Evolutionary conservation across 2,797 vertebrate species (phyloP).

Genomic region (Podargus strigoides): DNA sequence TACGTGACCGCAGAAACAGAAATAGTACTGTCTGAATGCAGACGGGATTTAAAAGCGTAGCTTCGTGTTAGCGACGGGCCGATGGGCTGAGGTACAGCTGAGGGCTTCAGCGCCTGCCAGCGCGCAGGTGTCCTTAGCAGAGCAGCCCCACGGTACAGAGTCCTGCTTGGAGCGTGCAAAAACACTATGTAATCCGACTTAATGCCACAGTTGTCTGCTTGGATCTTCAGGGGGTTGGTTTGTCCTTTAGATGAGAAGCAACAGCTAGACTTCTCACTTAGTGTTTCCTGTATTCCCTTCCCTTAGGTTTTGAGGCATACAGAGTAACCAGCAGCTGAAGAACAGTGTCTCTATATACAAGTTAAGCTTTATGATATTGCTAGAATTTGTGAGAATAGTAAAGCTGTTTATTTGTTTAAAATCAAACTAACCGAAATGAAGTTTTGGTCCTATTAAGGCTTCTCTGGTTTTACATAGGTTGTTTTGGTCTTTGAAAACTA

Average conservation of each 20-base stretch:
- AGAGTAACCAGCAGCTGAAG: not conserved
- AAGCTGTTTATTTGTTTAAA: not conserved
- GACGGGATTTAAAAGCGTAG: not conserved
- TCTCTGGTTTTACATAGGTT: not conserved
- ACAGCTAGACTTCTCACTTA: not conserved
- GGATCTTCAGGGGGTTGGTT: not conserved
- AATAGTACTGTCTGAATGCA: rapidly evolving
- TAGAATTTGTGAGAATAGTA: not conserved
- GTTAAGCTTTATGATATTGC: not conserved
- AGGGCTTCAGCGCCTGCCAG: not conserved
- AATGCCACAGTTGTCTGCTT: not conserved
- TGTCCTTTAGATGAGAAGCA: not conserved
- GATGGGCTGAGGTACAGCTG: rapidly evolving
- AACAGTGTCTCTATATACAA: rapidly evolving
- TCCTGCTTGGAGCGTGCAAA: not conserved
- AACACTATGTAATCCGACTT: not conserved
- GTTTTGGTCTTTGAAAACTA: not conserved
- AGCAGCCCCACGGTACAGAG: not conserved
- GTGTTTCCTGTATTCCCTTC: not conserved
- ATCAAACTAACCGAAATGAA: not conserved
- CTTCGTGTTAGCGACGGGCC: rapidly evolving
- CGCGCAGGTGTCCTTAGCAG: not conserved
- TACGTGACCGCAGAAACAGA: not conserved
- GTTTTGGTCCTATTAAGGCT: not conserved
- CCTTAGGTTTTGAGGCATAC: not conserved